Evolutionary conservation across 2,888 invertebrate genomes (phyloP).

Genomic region (Dryocosmus kuriphilus): DNA sequence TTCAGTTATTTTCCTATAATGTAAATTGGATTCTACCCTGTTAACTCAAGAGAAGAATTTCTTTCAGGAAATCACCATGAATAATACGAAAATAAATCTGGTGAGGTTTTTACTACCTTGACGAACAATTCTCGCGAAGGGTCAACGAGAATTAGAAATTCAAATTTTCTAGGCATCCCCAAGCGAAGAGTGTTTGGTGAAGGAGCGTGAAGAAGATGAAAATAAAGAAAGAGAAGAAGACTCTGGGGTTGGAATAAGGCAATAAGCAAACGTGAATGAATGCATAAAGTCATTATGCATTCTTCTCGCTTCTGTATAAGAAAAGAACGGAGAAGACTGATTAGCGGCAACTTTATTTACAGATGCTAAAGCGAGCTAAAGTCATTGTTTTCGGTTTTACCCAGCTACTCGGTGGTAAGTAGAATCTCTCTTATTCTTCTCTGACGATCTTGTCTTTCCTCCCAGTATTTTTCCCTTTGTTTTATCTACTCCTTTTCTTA

Average conservation of each 20-base stretch:
- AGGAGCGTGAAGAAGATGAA: not conserved
- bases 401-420: not conserved
- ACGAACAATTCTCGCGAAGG: conserved; percentile 48
- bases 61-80: not conserved
- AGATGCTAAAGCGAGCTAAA: conserved; percentile 50
- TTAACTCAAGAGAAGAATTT: not conserved
- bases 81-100: conserved; percentile 17
- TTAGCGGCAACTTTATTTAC: conserved; percentile 56
- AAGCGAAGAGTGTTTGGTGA: conserved; percentile 38
- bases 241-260: not conserved
- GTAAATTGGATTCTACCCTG: no score
- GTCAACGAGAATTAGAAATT: conserved; percentile 60
- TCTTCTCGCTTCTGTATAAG: conserved; percentile 54
- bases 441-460: not conserved
- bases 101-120: not conserved
- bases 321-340: conserved; percentile 49
- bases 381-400: conserved; percentile 15
- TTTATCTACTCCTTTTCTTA: not conserved
- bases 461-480: not conserved
- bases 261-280: conserved; percentile 61
- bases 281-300: conserved; percentile 59
- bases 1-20: no score
- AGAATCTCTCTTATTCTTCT: conserved; percentile 21
- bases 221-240: conserved; percentile 41
- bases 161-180: conserved; percentile 56